phyloP scores from a whole-genome alignment of 2,113 vertebrate genomes.

The Anoplopoma fimbria region DNA sequence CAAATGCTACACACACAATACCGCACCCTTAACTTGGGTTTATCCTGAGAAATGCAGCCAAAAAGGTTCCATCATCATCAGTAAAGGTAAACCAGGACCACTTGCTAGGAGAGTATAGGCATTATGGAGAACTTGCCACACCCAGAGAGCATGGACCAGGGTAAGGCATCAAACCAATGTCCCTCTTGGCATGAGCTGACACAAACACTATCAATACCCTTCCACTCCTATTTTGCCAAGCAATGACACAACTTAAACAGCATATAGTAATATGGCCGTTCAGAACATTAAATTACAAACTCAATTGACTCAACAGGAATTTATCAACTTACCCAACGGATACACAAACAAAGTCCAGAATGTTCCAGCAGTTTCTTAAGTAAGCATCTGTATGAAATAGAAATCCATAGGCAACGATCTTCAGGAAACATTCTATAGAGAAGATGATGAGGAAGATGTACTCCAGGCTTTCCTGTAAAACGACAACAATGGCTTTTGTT shows the following conservation, averaged over 20 bases:
- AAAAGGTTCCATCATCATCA: no score
- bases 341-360: constrained; percentile 93
- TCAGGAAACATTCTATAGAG: constrained; percentile 91
- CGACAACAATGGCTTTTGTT: constrained; percentile 2
- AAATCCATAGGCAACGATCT: constrained; percentile 93
- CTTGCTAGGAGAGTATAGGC: background rate
- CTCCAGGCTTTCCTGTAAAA: constrained; percentile 91
- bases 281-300: background rate
- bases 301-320: background rate
- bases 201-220: background rate
- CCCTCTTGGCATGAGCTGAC: background rate
- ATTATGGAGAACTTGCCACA: background rate
- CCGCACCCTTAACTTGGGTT: no score
- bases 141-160: background rate
- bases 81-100: background rate
- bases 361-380: constrained; percentile 93
- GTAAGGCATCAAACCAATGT: background rate
- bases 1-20: no score
- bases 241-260: background rate
- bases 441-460: constrained; percentile 95
- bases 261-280: background rate
- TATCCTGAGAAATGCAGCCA: no score
- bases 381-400: constrained; percentile 93
- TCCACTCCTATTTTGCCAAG: background rate
- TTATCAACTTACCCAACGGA: constrained; percentile 88